A percentile compares a stretch with the other conserved stretches of the same genome.
Evolutionary conservation across 2,113 vertebrate species (phyloP).

Genomic region (Ciconia maguari): DNA sequence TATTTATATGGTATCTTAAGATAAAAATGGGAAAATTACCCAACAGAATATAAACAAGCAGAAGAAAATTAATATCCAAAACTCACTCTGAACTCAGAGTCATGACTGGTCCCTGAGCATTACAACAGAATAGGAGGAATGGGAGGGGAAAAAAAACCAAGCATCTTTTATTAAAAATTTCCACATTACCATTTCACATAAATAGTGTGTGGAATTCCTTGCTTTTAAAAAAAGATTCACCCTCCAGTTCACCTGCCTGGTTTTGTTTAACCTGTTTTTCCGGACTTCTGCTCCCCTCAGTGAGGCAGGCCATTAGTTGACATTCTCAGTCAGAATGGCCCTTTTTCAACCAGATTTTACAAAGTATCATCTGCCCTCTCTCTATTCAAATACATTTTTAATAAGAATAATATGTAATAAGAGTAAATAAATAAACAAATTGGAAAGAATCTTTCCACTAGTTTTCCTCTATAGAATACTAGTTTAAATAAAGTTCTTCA

Average conservation of each 20-base stretch:
- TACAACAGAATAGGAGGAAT: neutral
- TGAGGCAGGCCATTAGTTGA: neutral
- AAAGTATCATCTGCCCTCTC: neutral
- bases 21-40: neutral
- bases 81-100: neutral
- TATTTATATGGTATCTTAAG: neutral
- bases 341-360: neutral
- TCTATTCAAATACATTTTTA: neutral
- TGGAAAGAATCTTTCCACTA: neutral
- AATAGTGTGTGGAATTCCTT: neutral
- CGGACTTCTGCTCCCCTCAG: neutral
- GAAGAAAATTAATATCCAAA: neutral
- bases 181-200: neutral
- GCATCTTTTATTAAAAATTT: neutral
- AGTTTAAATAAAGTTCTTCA: neutral
- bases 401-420: neutral
- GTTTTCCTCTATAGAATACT: neutral
- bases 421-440: neutral
- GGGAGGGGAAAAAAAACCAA: neutral
- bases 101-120: neutral
- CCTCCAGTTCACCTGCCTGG: neutral
- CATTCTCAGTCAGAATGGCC: neutral
- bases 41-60: neutral
- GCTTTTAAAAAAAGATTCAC: neutral
- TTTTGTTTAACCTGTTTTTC: neutral